These are phyloP conservation scores for Rhogogaster chlorosoma DNA, from an alignment of 2,888 invertebrate genomes.

Conservation along the genomic window DNA sequence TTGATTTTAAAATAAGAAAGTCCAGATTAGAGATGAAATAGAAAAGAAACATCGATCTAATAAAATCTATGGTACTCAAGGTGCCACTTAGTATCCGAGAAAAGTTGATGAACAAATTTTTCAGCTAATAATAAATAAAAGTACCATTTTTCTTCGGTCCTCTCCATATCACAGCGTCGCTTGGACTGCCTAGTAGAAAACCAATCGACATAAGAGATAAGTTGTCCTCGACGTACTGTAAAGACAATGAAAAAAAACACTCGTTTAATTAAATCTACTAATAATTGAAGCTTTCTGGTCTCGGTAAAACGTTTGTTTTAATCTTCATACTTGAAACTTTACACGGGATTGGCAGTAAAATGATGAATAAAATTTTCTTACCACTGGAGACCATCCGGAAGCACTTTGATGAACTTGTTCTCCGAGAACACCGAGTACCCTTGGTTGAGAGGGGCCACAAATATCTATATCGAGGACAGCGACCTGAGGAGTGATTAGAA, in stretches of 20 bases:
- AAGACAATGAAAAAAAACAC: slow-evolving; percentile 62
- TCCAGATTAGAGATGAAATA: slow-evolving; percentile 11
- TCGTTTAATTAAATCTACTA: slow-evolving; percentile 29
- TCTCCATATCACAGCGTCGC: slow-evolving; percentile 99
- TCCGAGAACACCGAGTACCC: slow-evolving; percentile 93
- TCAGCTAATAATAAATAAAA: slow-evolving; percentile 15
- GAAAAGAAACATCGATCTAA: slow-evolving; percentile 28
- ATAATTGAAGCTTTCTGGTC: background rate
- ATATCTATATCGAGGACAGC: slow-evolving; percentile 98
- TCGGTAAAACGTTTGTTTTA: background rate
- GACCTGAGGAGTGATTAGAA: slow-evolving; percentile 81
- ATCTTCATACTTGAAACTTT: background rate
- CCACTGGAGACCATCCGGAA: slow-evolving; percentile 98
- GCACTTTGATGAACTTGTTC: slow-evolving; percentile 98
- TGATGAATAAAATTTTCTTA: slow-evolving; percentile 77
- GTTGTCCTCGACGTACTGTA: slow-evolving; percentile 94
- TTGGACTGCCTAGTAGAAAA: slow-evolving; percentile 90
- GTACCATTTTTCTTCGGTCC: slow-evolving; percentile 98
- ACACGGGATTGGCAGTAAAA: background rate
- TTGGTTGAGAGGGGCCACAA: slow-evolving; percentile 98
- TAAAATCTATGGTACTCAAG: background rate
- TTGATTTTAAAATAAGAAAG: background rate
- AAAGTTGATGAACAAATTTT: background rate
- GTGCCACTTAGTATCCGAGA: too few species aligned
- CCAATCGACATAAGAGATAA: slow-evolving; percentile 98